Evolutionary conservation across 2,113 vertebrate genomes (phyloP).

Genomic region (Cyanocitta stelleri): DNA sequence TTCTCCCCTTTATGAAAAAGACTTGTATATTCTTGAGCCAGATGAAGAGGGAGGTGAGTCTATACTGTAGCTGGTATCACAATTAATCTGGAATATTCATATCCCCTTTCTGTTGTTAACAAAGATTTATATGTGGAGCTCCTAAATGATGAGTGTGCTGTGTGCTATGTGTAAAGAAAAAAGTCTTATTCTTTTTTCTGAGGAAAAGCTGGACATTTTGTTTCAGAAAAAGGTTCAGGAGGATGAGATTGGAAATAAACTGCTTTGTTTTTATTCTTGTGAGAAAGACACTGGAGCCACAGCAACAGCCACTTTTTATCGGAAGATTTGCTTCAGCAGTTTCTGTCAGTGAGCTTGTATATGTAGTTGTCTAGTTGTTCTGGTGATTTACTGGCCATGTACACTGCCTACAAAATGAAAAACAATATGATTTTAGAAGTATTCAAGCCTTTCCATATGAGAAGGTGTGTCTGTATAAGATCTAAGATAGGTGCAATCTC

Average conservation of each 20-base stretch:
- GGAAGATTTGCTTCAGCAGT: background rate
- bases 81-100: background rate
- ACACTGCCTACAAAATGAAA: background rate
- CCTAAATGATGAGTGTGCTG: background rate
- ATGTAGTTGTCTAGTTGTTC: background rate
- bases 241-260: background rate
- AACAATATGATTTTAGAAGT: background rate
- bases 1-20: background rate
- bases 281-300: background rate
- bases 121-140: background rate
- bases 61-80: background rate
- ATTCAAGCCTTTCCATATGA: background rate
- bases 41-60: background rate
- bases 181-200: background rate
- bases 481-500: background rate
- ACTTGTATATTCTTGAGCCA: background rate
- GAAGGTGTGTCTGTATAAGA: background rate
- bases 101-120: background rate
- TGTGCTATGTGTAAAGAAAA: background rate
- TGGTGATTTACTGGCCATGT: background rate
- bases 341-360: background rate
- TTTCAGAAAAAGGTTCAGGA: background rate
- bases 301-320: background rate
- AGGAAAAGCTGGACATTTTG: background rate
- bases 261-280: background rate